These are phyloP conservation scores for Isotomurus palustris DNA, from an alignment of 2,888 invertebrate genomes.

Conservation along the genomic window DNA sequence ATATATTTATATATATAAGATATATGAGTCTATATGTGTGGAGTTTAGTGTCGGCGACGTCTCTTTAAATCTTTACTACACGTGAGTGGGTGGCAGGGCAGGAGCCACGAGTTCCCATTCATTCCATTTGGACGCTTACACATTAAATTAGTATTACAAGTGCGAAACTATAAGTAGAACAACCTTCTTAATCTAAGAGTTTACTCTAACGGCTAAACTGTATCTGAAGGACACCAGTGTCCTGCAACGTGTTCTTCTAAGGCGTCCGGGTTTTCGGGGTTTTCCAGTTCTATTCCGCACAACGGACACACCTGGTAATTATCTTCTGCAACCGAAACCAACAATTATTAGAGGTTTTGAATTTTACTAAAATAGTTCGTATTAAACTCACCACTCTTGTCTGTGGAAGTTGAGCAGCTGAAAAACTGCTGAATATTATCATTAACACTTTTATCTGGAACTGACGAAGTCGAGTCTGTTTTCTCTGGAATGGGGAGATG, in stretches of 20 bases:
- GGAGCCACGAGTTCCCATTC: no score
- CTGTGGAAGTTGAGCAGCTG: constrained; percentile 35
- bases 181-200: not conserved
- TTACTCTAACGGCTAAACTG: no score
- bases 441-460: constrained; percentile 19
- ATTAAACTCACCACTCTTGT: constrained; percentile 28
- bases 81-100: no score
- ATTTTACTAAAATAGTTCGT: not conserved
- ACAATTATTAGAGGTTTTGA: constrained; percentile 9
- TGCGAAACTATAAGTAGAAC: not conserved
- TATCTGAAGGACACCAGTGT: constrained; percentile 42
- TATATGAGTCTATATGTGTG: no score
- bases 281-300: constrained; percentile 45
- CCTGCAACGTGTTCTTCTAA: constrained; percentile 45
- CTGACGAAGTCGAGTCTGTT: constrained; percentile 16
- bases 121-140: no score
- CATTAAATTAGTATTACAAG: not conserved
- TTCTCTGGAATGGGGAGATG: constrained; percentile 25
- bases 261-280: constrained; percentile 39
- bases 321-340: constrained; percentile 41
- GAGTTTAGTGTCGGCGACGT: no score
- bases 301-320: constrained; percentile 45
- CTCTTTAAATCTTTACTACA: no score
- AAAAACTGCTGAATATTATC: constrained; percentile 35
- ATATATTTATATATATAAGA: no score